A percentile compares a stretch with the other conserved stretches of the same genome.
Conservation (phyloP, 2,888 invertebrate species). For the Drosophila phalerata region DNA sequence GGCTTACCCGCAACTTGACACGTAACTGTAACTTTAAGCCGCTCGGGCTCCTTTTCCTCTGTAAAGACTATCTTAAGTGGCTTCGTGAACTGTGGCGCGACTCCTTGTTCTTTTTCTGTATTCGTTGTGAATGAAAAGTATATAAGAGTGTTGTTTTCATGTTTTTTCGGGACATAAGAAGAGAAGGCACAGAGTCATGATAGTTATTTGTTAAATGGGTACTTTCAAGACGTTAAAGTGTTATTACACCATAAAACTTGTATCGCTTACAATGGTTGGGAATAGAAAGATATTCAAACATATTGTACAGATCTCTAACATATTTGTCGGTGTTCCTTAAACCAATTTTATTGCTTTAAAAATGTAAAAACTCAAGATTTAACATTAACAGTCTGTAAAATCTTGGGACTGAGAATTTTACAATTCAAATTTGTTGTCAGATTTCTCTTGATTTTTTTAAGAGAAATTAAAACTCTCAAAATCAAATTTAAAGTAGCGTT, state of each 20-base stretch:
- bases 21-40: slow-evolving; percentile 88
- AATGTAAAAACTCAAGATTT: too few relatives aligned
- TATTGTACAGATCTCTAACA: neutral
- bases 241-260: slow-evolving; percentile 30
- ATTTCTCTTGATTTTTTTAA: too few relatives aligned
- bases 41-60: slow-evolving; percentile 86
- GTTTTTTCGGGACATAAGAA: slow-evolving; percentile 34
- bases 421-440: too few relatives aligned
- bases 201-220: slow-evolving; percentile 17
- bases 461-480: too few relatives aligned
- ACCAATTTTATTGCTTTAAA: neutral
- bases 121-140: slow-evolving; percentile 54
- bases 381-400: too few relatives aligned
- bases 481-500: too few relatives aligned
- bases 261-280: slow-evolving; percentile 29
- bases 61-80: slow-evolving; percentile 89
- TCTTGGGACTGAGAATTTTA: too few relatives aligned
- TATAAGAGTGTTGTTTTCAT: slow-evolving; percentile 45
- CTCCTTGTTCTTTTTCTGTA: slow-evolving; percentile 90
- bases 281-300: neutral
- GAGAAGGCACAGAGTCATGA: slow-evolving; percentile 38
- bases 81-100: slow-evolving; percentile 89
- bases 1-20: slow-evolving; percentile 90
- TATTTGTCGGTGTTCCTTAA: neutral
- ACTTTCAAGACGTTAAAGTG: slow-evolving; percentile 30